Evolutionary conservation across 2,888 invertebrate species (phyloP).

Genomic region (Boloria selene): DNA sequence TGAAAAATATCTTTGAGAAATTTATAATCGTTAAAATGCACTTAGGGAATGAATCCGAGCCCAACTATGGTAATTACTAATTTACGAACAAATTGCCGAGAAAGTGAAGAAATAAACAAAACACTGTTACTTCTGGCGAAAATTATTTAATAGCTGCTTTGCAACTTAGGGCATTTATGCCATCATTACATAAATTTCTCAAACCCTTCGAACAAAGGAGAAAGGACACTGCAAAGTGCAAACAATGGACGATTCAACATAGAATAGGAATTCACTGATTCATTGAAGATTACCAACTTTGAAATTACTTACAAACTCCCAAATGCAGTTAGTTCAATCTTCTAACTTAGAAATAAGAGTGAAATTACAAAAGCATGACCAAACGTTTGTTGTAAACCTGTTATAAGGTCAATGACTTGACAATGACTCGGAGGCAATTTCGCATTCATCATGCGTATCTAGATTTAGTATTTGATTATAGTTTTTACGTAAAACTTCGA

Average conservation of each 20-base stretch:
- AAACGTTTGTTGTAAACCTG: conserved; percentile 30
- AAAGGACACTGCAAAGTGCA: conserved; percentile 22
- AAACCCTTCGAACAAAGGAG: conserved; percentile 24
- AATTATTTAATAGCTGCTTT: too few species aligned
- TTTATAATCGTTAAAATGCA: too few species aligned
- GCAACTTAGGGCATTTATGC: too few species aligned
- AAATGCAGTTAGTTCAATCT: background rate
- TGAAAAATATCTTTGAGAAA: too few species aligned
- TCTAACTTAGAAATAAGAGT: conserved; percentile 16
- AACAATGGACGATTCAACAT: conserved; percentile 26
- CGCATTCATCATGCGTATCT: conserved; percentile 48
- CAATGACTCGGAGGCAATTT: conserved; percentile 45
- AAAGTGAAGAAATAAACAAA: too few species aligned
- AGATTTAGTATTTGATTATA: conserved; percentile 45
- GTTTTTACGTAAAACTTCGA: background rate
- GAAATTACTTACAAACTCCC: background rate
- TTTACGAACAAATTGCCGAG: too few species aligned
- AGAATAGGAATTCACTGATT: conserved; percentile 28
- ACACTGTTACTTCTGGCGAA: too few species aligned
- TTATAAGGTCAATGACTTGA: conserved; percentile 43
- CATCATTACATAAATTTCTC: conserved; percentile 4
- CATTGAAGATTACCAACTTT: conserved; percentile 23
- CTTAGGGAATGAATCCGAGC: too few species aligned
- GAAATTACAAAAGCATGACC: conserved; percentile 17
- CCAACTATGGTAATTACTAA: too few species aligned